Evolutionary conservation across 2,113 vertebrate genomes (phyloP).

Genomic region (Archilochus colubris): DNA sequence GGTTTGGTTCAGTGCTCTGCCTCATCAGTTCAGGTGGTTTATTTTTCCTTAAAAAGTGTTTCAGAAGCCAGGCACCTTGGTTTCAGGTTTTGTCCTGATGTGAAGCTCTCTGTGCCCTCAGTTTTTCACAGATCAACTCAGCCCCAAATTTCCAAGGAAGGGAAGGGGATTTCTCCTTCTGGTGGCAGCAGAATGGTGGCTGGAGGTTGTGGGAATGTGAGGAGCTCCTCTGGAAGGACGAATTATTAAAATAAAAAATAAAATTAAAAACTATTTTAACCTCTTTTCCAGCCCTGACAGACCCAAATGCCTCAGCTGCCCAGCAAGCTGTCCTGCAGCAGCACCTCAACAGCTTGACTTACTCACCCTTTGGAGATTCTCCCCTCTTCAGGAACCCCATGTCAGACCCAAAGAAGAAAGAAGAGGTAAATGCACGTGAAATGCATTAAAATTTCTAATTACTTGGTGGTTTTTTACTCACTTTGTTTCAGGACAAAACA

Average conservation of each 20-base stretch:
- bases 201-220: not conserved
- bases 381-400: constrained; percentile 95
- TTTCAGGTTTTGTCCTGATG: not conserved
- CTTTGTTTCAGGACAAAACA: not conserved
- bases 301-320: constrained; percentile 85
- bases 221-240: not conserved
- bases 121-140: not conserved
- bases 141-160: not conserved
- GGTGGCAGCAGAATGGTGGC: no score
- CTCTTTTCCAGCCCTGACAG: constrained; percentile 81
- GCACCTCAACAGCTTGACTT: constrained; percentile 89
- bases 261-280: no score
- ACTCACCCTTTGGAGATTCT: constrained; percentile 93
- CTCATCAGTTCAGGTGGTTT: no score
- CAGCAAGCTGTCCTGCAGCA: constrained; percentile 92
- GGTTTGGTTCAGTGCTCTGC: not conserved
- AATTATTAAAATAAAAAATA: no score
- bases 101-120: not conserved
- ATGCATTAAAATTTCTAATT: no score
- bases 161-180: not conserved
- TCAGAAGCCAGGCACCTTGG: not conserved
- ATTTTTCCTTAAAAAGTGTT: not conserved
- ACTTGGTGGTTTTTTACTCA: not conserved
- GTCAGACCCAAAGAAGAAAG: constrained; percentile 95
- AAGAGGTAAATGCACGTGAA: constrained; percentile 81